Evolutionary conservation across 2,797 vertebrate species (phyloP).

Genomic region (Amazona ochrocephala): DNA sequence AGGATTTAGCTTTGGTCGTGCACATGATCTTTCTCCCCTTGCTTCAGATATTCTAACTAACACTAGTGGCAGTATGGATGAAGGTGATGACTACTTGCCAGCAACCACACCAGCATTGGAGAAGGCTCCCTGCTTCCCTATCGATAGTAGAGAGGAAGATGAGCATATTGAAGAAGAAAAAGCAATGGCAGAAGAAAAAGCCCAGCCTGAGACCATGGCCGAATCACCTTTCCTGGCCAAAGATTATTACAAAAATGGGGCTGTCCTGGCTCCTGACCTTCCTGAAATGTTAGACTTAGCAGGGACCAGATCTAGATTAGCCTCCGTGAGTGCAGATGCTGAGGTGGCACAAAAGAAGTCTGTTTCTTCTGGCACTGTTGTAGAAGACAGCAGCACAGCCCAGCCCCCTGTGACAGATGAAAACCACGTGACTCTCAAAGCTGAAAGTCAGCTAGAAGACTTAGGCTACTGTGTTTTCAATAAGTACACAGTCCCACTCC

Average conservation of each 20-base stretch:
- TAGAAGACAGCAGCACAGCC: slow-evolving; percentile 62
- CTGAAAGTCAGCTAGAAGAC: slow-evolving; percentile 94
- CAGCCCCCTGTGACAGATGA: slow-evolving; percentile 71
- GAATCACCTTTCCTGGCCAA: slow-evolving; percentile 86
- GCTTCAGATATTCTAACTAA: slow-evolving; percentile 96
- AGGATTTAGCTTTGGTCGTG: slow-evolving; percentile 87
- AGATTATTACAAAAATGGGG: slow-evolving; percentile 89
- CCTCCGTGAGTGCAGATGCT: slow-evolving; percentile 88
- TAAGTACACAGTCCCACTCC: slow-evolving; percentile 97
- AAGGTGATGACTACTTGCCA: slow-evolving; percentile 93
- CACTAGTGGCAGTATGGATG: slow-evolving; percentile 94
- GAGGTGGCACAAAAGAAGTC: slow-evolving; percentile 86
- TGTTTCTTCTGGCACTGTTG: slow-evolving; percentile 78
- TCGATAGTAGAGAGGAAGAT: slow-evolving; percentile 81
- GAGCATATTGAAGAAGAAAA: slow-evolving; percentile 65
- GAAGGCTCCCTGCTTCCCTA: slow-evolving; percentile 88
- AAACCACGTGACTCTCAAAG: slow-evolving; percentile 77
- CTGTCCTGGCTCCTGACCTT: slow-evolving; percentile 92
- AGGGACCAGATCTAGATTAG: slow-evolving; percentile 88
- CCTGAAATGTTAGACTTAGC: slow-evolving; percentile 98
- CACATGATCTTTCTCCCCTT: slow-evolving; percentile 91
- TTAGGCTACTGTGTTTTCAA: slow-evolving; percentile 98
- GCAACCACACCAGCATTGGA: slow-evolving; percentile 90
- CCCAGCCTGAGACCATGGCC: slow-evolving; percentile 78
- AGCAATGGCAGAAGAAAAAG: slow-evolving; percentile 62